phyloP scores from a whole-genome alignment of 2,888 invertebrate species.

The Craniophora ligustri region DNA sequence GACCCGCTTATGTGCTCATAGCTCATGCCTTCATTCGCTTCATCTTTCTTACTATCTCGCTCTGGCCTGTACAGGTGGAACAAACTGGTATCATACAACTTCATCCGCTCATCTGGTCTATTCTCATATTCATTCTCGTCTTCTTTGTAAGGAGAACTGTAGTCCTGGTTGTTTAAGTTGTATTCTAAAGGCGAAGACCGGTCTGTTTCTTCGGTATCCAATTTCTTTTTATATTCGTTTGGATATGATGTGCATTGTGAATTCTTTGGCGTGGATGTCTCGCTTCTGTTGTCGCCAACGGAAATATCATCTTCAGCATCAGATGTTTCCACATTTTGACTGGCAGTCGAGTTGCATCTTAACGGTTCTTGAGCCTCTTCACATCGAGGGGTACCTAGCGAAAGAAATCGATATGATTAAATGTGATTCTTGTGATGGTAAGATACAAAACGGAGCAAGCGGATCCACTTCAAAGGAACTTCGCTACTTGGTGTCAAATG shows the following conservation, averaged over 20 bases:
- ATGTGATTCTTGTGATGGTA: neutral
- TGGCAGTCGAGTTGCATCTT: constrained; percentile 64
- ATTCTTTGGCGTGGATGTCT: constrained; percentile 75
- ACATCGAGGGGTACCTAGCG: constrained; percentile 63
- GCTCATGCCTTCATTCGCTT: constrained; percentile 61
- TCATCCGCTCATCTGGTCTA: constrained; percentile 72
- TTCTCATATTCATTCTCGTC: constrained; percentile 76
- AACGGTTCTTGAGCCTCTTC: constrained; percentile 66
- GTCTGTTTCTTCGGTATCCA: constrained; percentile 65
- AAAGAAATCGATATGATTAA: constrained; percentile 41
- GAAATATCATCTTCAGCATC: constrained; percentile 82
- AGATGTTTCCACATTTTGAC: constrained; percentile 71
- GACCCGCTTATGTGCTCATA: constrained; percentile 70
- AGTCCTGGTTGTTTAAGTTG: constrained; percentile 67
- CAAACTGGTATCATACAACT: constrained; percentile 78
- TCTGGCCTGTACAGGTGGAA: constrained; percentile 81
- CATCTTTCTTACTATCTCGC: constrained; percentile 71
- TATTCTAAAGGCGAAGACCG: constrained; percentile 73
- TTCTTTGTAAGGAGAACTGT: constrained; percentile 79
- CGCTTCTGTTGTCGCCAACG: constrained; percentile 82
- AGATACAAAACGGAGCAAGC: neutral
- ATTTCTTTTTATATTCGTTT: constrained; percentile 62
- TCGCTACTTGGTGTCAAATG: constrained; percentile 26
- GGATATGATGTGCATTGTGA: constrained; percentile 55
- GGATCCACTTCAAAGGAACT: constrained; percentile 10